Conservation (phyloP, 2,797 vertebrate genomes). For the Schizothorax lantsangensis region DNA sequence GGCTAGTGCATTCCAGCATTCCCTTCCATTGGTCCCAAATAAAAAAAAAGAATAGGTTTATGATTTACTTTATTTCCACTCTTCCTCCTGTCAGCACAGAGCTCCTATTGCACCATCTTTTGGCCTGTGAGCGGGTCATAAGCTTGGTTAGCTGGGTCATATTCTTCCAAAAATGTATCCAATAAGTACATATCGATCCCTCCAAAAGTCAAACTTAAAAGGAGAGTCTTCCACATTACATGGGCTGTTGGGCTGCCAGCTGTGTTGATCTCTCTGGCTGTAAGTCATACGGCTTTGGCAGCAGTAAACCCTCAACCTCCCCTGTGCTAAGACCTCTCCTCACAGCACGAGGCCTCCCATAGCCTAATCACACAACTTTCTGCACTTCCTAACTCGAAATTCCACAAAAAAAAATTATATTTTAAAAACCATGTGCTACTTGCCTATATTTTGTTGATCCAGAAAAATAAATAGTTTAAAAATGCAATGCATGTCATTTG, state of each 20-base stretch:
- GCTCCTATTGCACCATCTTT: constrained; percentile 11
- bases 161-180: constrained; percentile 28
- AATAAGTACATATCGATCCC: constrained; percentile 31
- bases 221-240: constrained; percentile 50
- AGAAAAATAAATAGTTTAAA: background rate
- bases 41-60: background rate
- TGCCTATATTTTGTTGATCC: background rate
- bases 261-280: constrained; percentile 50
- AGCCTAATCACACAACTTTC: constrained; percentile 23
- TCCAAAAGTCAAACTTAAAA: constrained; percentile 29
- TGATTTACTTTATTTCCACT: background rate
- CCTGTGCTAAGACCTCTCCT: constrained; percentile 14
- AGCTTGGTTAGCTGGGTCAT: constrained; percentile 33
- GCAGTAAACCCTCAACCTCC: constrained; percentile 10
- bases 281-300: constrained; percentile 48
- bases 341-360: constrained; percentile 34
- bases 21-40: background rate
- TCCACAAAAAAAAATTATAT: background rate
- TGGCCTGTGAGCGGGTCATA: background rate
- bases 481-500: background rate
- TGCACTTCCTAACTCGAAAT: constrained; percentile 30
- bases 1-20: background rate
- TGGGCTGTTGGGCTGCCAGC: constrained; percentile 57
- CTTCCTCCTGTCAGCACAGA: background rate
- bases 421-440: background rate